A percentile compares a stretch with the other conserved stretches of the same genome.
phyloP scores from a whole-genome alignment of 2,888 invertebrate genomes.

The Lasiommata megera region DNA sequence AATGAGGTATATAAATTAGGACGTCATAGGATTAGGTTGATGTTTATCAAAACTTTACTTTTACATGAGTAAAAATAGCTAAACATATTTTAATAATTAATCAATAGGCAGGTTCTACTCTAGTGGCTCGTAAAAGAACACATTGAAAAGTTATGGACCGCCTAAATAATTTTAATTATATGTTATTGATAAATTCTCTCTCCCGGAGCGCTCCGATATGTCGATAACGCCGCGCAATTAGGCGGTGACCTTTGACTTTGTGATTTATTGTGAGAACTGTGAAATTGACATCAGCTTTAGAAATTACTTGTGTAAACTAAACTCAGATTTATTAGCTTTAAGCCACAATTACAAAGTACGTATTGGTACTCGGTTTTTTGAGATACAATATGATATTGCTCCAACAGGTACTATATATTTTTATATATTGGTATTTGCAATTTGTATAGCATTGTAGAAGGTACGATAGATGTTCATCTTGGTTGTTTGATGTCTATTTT shows the following conservation, averaged over 20 bases:
- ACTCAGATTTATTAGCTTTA: neutral
- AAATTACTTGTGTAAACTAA: constrained; percentile 8
- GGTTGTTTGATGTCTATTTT: too few species aligned
- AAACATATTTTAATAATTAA: neutral
- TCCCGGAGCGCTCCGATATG: constrained; percentile 68
- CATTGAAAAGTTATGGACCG: constrained; percentile 39
- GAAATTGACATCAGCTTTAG: constrained; percentile 49
- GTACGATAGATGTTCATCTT: too few species aligned
- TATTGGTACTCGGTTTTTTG: neutral
- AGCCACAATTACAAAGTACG: neutral
- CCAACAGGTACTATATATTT: too few species aligned
- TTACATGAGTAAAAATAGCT: too few species aligned
- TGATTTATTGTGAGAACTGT: constrained; percentile 76
- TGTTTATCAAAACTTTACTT: too few species aligned
- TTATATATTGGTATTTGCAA: too few species aligned
- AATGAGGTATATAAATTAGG: too few species aligned
- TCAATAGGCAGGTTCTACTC: neutral
- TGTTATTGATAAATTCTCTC: constrained; percentile 78
- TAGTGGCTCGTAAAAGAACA: constrained; percentile 21
- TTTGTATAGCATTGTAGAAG: too few species aligned
- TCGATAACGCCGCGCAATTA: constrained; percentile 75
- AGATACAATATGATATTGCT: too few species aligned
- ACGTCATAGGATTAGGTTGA: too few species aligned
- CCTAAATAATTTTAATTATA: constrained; percentile 80
- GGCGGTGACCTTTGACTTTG: constrained; percentile 73